Base-by-base conservation (phyloP, 2,113 vertebrate species). In the Oryzias curvinotus region DNA sequence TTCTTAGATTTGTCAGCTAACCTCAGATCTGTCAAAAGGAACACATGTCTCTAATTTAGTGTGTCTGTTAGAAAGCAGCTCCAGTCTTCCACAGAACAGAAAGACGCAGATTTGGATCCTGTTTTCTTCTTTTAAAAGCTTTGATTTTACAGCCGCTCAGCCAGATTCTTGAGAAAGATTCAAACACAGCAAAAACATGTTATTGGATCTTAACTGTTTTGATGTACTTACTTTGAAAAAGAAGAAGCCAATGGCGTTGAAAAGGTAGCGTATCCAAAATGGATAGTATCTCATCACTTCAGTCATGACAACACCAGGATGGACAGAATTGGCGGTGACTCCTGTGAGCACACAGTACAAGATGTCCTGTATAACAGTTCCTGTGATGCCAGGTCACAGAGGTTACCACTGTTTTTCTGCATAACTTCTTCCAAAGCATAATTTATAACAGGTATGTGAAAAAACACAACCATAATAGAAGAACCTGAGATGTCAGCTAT, bases 271-370 rank as follows among this genome's bases (percentile, higher is more conserved):
- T 0, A 74, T 0, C 0, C 19, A 0, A 6, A 85, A 63, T 16
- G 76, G 2, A 26, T 87, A 93, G 47, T 93, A 46, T 46, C 86
- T 90, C 91, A 94, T 78, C 65, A 96, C 92, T 1, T 75, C 56
- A 0, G 94, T 96, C 85, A 76, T 75, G 55, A 95, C 94, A 3
- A 94, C 0, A 0, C 95, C 95, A 0, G 95, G 95, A 55, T 91
- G 91, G 53, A 94, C 64, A 0, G 90, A 90, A 23, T 94, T 98
- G 66, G 78, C 92, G 0, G 90, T 92, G 80, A 97, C 94, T 14
- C 90, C 95, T 96, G 58, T 21, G 14, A 13, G 43, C 5, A 49
- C 14, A 21, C 5, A 19, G 6, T 12, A 36, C 2, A 36, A 36
- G 36, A 36, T 10, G 36, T 12, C 36, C 10, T 12, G 36, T 3